A percentile compares a stretch with the other conserved stretches of the same genome.
Evolutionary conservation across 2,113 vertebrate species (phyloP).

Genomic region (Chauna torquata): DNA sequence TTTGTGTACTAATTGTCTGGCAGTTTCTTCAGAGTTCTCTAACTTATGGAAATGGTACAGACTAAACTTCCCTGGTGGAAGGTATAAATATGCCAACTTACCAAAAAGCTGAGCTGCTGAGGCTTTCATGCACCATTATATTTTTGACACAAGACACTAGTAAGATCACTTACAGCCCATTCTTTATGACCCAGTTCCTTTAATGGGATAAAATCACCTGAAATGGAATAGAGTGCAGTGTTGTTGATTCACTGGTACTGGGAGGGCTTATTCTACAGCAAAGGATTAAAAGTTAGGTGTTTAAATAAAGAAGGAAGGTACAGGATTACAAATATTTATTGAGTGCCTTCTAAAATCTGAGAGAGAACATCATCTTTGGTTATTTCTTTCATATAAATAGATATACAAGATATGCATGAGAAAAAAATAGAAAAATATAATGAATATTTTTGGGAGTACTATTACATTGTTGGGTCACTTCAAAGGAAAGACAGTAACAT

Average conservation of each 20-base stretch:
- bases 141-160: background rate
- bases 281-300: background rate
- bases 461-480: background rate
- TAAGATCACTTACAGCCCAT: background rate
- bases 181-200: background rate
- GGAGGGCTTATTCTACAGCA: background rate
- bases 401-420: background rate
- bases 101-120: background rate
- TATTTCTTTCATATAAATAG: background rate
- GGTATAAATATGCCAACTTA: accelerated
- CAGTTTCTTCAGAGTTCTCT: background rate
- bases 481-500: background rate
- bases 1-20: background rate
- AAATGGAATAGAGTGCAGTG: background rate
- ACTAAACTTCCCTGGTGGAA: background rate
- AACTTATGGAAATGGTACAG: background rate
- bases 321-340: background rate
- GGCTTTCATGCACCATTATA: background rate
- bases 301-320: background rate
- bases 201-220: background rate
- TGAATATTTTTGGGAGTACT: background rate
- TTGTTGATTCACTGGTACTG: background rate
- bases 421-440: background rate
- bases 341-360: background rate
- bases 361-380: background rate